Evolutionary conservation across 92 coral and sea anemone species (phyloP).

Genomic region (Virgularia gustaviana): DNA sequence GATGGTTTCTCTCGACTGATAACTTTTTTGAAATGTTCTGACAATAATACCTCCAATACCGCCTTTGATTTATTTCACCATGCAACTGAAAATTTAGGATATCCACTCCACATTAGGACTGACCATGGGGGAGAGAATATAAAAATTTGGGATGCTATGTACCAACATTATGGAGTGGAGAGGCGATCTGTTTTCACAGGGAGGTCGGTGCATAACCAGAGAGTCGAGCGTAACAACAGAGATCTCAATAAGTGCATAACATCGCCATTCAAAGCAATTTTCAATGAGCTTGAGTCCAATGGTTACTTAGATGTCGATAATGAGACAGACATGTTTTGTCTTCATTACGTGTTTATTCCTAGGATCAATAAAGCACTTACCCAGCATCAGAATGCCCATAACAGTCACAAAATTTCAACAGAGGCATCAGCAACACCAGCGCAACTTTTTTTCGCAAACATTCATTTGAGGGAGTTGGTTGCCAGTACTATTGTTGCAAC

Average conservation of each 20-base stretch:
- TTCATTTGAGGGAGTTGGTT: slow-evolving; percentile 5
- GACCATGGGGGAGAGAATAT: slow-evolving; percentile 52
- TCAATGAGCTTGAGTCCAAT: not conserved
- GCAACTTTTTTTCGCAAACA: not conserved
- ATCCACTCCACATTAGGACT: slow-evolving; percentile 40
- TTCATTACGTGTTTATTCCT: slow-evolving; percentile 1
- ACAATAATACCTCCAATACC: slow-evolving; percentile 45
- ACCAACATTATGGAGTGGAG: not conserved
- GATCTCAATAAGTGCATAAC: slow-evolving; percentile 6
- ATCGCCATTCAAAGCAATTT: slow-evolving; percentile 4
- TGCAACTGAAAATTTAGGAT: slow-evolving; percentile 43
- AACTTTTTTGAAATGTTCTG: slow-evolving; percentile 25
- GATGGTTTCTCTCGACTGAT: slow-evolving; percentile 19
- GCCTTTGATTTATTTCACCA: slow-evolving; percentile 24
- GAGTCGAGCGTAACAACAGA: slow-evolving; percentile 5
- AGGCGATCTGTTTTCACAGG: slow-evolving; percentile 1
- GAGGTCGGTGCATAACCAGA: slow-evolving; percentile 7
- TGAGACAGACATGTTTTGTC: not conserved
- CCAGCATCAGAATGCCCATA: not conserved
- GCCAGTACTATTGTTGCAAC: not conserved
- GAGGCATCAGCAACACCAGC: slow-evolving; percentile 12
- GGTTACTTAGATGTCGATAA: slow-evolving; percentile 1
- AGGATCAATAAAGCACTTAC: slow-evolving; percentile 6
- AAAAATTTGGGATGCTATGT: slow-evolving; percentile 45
- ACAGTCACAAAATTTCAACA: slow-evolving; percentile 3